Percentiles rank a stretch among this genome's conserved stretches.
Evolutionary conservation across 2,113 vertebrate genomes (phyloP).

Genomic region (Pachyramphus minor): DNA sequence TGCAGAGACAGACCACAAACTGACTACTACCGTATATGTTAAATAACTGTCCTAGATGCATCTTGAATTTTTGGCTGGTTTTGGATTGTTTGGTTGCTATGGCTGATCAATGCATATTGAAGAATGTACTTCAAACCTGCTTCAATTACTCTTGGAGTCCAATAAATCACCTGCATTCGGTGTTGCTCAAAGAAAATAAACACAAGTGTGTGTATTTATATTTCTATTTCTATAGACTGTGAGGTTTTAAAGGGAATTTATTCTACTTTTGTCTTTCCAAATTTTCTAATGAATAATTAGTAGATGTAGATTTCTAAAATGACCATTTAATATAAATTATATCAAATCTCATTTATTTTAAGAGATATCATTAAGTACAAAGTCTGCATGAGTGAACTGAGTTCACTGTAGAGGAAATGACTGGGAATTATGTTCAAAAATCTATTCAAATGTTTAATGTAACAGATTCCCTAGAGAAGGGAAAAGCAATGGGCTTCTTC

Average conservation of each 20-base stretch:
- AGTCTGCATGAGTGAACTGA: conserved; percentile 47
- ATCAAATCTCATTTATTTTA: conserved; percentile 62
- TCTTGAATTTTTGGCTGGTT: neutral
- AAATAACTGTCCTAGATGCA: neutral
- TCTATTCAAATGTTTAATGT: conserved; percentile 61
- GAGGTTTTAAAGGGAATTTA: neutral
- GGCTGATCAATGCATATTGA: neutral
- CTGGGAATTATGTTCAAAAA: conserved; percentile 53
- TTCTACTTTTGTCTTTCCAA: neutral
- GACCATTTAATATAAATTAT: conserved; percentile 38
- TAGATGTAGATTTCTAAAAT: conserved; percentile 28
- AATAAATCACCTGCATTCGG: neutral
- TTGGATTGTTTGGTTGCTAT: neutral
- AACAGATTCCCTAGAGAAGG: conserved; percentile 45
- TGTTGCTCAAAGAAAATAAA: neutral
- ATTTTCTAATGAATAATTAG: conserved; percentile 55
- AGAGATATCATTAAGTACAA: conserved; percentile 60
- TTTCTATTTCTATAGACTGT: neutral
- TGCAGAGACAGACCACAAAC: neutral
- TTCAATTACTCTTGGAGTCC: neutral
- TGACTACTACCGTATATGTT: neutral
- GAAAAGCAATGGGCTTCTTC: conserved; percentile 42
- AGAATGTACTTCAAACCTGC: neutral
- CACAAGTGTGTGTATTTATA: neutral
- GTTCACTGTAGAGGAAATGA: conserved; percentile 55